phyloP scores from a whole-genome alignment of 2,113 vertebrate species.

The Lamprotornis superbus region DNA sequence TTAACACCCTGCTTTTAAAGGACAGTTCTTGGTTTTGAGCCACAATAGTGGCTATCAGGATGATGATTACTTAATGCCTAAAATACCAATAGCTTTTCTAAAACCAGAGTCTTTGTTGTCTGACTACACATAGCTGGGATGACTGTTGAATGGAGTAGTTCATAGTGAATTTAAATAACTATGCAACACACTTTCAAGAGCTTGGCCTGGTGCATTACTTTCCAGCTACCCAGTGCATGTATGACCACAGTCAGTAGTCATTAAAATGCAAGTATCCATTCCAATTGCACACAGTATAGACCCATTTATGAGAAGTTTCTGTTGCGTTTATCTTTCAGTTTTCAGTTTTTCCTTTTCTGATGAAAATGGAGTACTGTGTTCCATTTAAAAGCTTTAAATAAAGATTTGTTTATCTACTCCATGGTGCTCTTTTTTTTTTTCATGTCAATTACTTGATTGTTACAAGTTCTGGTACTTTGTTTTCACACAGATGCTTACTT shows the following conservation, averaged over 20 bases:
- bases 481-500: not conserved
- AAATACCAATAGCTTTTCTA: not conserved
- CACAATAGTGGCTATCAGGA: accelerated
- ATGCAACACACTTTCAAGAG: not conserved
- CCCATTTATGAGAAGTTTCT: not conserved
- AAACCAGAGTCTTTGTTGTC: not conserved
- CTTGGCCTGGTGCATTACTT: too few relatives aligned
- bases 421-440: not conserved
- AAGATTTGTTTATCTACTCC: not conserved
- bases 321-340: not conserved
- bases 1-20: not conserved
- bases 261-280: not conserved
- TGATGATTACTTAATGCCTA: accelerated
- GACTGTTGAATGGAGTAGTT: not conserved
- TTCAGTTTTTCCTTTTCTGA: not conserved
- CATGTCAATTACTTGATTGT: not conserved
- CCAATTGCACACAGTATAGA: not conserved
- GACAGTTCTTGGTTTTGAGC: not conserved
- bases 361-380: not conserved
- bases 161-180: not conserved
- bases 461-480: not conserved
- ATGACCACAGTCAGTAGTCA: not conserved
- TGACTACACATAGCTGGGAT: not conserved
- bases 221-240: accelerated
- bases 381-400: conserved; percentile 49